Base-by-base conservation (phyloP, 2,888 invertebrate species). In the Heliconius erato region DNA sequence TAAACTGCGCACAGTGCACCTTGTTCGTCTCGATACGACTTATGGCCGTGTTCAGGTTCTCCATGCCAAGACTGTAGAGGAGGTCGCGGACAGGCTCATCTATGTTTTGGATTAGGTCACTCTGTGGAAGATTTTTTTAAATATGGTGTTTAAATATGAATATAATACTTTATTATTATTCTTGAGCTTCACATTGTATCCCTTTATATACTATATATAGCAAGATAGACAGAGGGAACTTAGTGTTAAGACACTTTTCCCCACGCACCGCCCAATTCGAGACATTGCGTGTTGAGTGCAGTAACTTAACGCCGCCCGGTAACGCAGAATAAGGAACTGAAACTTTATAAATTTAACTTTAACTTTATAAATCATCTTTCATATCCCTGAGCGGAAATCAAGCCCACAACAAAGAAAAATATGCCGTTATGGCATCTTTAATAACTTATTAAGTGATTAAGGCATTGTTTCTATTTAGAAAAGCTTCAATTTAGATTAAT, bases 71-170 rank as follows among this genome's bases (percentile, higher is more conserved):
- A 32, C 79, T 79, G 74, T 83, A 59, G 7, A 84, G 54, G 0
- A 79, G 26, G 67, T 84, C 79, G 14, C 85, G 84, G 7, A 85
- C 83, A 2, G 85, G 84, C 35, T 85, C 85, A 5, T 85, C 84
- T 2, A 85, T 28, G 44, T 85, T 83, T 49, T 83, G 74, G 44
- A 85, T 65, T 26, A 84, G 32, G 0, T 83, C 83, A 7, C 76
- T 68, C 85, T 85, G 77, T 59, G 76, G 35, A 26, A 26, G 9
- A 28, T 49, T 74, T 6, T 67, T 16, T 6, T 6, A 7, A 28
- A 28, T 28, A 28, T 16, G 1, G 2, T 65, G 4, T 65, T 65
- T 14, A 14, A 54, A 54, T 54, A 54, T 54, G 23, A 54, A 54
- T 23, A 54, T 7, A 23, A 54, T 23, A 54, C 7, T 49, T 49